Base-by-base conservation (phyloP, 2,888 invertebrate genomes). In the Argyra leucocephala region DNA sequence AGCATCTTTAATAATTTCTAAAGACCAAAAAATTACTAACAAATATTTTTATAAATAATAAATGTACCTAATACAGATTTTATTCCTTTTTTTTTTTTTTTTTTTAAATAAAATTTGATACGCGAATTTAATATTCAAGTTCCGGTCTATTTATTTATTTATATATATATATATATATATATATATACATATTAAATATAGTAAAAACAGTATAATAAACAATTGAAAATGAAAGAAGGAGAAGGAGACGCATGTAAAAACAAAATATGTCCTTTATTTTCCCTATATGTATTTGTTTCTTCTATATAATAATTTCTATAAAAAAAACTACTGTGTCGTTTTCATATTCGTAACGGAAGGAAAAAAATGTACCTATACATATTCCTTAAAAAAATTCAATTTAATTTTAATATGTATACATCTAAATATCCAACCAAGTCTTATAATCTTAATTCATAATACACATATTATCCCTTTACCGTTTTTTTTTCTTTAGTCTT, bases 51-150 rank as follows among this genome's bases (percentile, higher is more conserved):
- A n/a, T n/a, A n/a, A n/a, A n/a, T n/a, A n/a, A n/a, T n/a, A n/a
- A n/a, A n/a, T n/a, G n/a, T n/a, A n/a, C n/a, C n/a, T n/a, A n/a
- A n/a, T n/a, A n/a, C n/a, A n/a, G n/a, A n/a, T n/a, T n/a, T n/a
- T n/a, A n/a, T n/a, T n/a, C n/a, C n/a, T n/a, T n/a, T n/a, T n/a
- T n/a, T n/a, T n/a, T n/a, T n/a, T n/a, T n/a, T n/a, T n/a, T n/a
- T n/a, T n/a, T n/a, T n/a, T n/a, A n/a, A n/a, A 48, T n/a, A 48
- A 48, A 48, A 48, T 48, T 48, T 48, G 48, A 48, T 48, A 48
- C 48, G 48, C 48, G 48, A 48, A 48, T 48, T 48, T 48, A 48
- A 48, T 48, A 48, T 48, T 48, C n/a, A 48, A 48, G 48, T 48
- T 48, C 48, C 48, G 48, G 48, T 48, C 48, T 48, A 48, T 48